These are phyloP conservation scores for Trichacis sp. DNA, from an alignment of 2,888 invertebrate genomes.

Conservation along the genomic window DNA sequence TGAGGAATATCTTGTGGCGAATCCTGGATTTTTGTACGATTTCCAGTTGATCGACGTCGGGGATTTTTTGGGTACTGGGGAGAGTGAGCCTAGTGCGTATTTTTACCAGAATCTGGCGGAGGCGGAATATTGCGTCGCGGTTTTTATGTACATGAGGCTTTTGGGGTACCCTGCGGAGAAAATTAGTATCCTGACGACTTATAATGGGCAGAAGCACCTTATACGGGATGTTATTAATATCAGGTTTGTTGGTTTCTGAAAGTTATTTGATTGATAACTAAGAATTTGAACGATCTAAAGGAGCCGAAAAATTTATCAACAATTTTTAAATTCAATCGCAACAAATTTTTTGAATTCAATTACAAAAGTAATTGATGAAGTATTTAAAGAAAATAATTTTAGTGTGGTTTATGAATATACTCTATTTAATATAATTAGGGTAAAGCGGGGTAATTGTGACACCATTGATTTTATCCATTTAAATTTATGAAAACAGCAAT, in stretches of 20 bases:
- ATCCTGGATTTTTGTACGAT: conserved; percentile 92
- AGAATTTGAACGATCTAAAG: too few relatives aligned
- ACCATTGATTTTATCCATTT: too few relatives aligned
- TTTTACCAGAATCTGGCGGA: conserved; percentile 97
- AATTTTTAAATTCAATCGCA: too few relatives aligned
- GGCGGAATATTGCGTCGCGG: conserved; percentile 95
- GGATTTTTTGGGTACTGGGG: conserved; percentile 96
- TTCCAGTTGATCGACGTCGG: conserved; percentile 97
- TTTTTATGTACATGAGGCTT: conserved; percentile 98
- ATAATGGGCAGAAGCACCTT: conserved; percentile 98
- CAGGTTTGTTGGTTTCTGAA: conserved; percentile 38
- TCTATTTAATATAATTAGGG: too few relatives aligned
- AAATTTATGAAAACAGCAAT: too few relatives aligned
- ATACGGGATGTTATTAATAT: conserved; percentile 95
- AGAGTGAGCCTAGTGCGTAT: conserved; percentile 97
- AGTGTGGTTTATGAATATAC: too few relatives aligned
- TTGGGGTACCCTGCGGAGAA: conserved; percentile 96
- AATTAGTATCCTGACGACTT: conserved; percentile 97
- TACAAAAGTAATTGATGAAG: too few relatives aligned
- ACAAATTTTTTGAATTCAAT: too few relatives aligned
- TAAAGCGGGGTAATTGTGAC: too few relatives aligned
- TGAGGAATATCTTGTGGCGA: conserved; percentile 89
- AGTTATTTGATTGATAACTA: too few relatives aligned
- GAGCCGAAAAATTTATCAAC: too few relatives aligned
- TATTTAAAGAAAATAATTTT: too few relatives aligned